These are phyloP conservation scores for Chaetoderma sp. DNA, from an alignment of 2,888 invertebrate genomes.

Conservation along the genomic window DNA sequence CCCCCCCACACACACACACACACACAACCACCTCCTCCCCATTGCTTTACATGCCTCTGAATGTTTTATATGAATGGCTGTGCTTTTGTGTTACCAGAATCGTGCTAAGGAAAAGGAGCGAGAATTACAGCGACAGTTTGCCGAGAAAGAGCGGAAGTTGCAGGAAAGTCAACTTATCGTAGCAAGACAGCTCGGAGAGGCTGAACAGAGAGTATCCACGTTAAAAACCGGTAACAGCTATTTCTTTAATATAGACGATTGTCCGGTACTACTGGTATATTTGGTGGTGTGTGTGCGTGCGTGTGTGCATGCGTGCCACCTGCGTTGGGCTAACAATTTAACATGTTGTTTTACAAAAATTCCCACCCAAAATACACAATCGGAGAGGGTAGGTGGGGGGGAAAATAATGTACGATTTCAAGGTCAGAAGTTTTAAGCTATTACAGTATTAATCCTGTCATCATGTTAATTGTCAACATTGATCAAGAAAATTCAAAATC, in stretches of 20 bases:
- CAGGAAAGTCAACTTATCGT: conserved; percentile 67
- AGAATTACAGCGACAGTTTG: conserved; percentile 64
- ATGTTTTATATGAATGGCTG: too few species aligned
- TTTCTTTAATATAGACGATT: neutral
- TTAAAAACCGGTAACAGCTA: conserved; percentile 61
- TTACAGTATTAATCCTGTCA: too few species aligned
- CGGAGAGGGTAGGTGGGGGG: neutral
- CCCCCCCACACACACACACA: too few species aligned
- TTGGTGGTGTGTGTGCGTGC: conserved; percentile 6
- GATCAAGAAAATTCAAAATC: too few species aligned
- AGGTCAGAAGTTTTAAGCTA: too few species aligned
- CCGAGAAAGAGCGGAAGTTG: conserved; percentile 68
- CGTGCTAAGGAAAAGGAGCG: neutral
- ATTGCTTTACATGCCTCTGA: too few species aligned
- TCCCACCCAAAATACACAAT: too few species aligned
- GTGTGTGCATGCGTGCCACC: neutral
- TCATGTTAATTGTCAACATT: too few species aligned
- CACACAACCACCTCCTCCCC: too few species aligned
- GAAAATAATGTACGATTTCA: too few species aligned
- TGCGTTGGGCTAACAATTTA: neutral
- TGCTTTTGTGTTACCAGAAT: too few species aligned
- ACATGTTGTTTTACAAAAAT: neutral
- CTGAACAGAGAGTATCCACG: conserved; percentile 68
- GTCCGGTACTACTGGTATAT: neutral
- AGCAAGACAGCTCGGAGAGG: conserved; percentile 69